Base-by-base conservation (phyloP, 2,888 invertebrate species). In the Lochmaea capreae region DNA sequence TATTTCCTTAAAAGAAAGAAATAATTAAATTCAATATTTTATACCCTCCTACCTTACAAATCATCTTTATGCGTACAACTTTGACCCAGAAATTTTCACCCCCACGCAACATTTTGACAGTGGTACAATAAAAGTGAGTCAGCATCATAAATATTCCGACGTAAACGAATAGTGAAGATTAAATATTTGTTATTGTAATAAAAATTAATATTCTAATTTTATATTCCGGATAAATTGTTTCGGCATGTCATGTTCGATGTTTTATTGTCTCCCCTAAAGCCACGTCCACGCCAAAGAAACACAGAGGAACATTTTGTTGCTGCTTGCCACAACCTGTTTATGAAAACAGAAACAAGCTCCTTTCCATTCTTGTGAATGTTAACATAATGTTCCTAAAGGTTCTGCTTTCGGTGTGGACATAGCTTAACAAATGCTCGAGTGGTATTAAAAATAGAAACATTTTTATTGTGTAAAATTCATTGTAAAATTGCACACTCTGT, bases 141-240 rank as follows among this genome's bases (percentile, higher is more conserved):
- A 14, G 5, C 11, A 46, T 14, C 12, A 54, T 54, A 54, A 54
- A 54, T 54, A 16, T 54, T 54, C 10, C n/a, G 54, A 54, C 10
- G 16, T 16, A 18, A 54, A 54, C 18, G 16, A 16, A 54, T 16
- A 54, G 54, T 54, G 54, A 54, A 2, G 3, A 54, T 54, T 54
- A 18, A 54, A 54, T 54, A 54, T 54, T 54, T 54, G n/a, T 54
- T 18, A 54, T 18, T 16, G 10, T 54, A 54, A 54, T 54, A 16
- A 54, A 54, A 16, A 54, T 54, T 54, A 18, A 54, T 52, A 52
- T 52, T 52, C 52, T 16, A n/a, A 52, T n/a, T 52, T 52, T 52
- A 52, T 14, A n/a, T 16, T 52, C 1, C 1, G 8, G n/a, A 6
- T 0, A 18, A 54, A 46, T 14, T 4, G 46, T 46, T 46, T 12